A percentile compares a stretch with the other conserved stretches of the same genome.
Conservation (phyloP, 2,888 invertebrate genomes). For the Sinopyrophorus schimmeli region DNA sequence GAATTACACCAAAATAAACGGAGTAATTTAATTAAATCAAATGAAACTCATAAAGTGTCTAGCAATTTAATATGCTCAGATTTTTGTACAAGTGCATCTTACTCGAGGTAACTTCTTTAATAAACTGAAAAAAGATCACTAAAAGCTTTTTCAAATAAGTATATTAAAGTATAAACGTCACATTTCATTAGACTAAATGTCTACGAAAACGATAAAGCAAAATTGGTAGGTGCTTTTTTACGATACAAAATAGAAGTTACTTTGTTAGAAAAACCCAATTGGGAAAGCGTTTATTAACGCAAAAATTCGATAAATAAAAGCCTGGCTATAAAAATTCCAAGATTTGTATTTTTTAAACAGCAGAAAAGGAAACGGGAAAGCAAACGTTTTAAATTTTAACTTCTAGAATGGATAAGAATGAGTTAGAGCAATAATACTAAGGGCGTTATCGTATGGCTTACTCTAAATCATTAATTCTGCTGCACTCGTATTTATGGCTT, state of each 20-base stretch:
- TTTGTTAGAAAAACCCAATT: slow-evolving; percentile 4
- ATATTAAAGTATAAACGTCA: slow-evolving; percentile 7
- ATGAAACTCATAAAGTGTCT: no score
- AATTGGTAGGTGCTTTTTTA: not conserved
- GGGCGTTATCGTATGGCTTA: slow-evolving; percentile 17
- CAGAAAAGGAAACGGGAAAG: slow-evolving; percentile 3
- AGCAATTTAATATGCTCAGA: no score
- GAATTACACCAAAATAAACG: no score
- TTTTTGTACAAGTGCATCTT: no score
- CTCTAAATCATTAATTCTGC: slow-evolving; percentile 18
- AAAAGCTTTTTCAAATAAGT: slow-evolving; percentile 10
- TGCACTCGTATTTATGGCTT: slow-evolving; percentile 22
- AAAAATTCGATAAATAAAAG: not conserved
- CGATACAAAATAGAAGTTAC: slow-evolving; percentile 5
- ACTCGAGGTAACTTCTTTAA: not conserved
- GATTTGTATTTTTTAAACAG: not conserved
- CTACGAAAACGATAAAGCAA: slow-evolving; percentile 7
- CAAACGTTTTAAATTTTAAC: not conserved
- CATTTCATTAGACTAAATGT: slow-evolving; percentile 14
- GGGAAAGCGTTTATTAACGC: slow-evolving; percentile 3
- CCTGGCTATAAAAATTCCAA: not conserved
- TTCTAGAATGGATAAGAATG: slow-evolving; percentile 14
- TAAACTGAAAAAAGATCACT: not conserved
- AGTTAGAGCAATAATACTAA: slow-evolving; percentile 19
- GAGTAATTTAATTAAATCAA: no score